Conservation (phyloP, 2,888 invertebrate species). For the Drosophila borborema region DNA sequence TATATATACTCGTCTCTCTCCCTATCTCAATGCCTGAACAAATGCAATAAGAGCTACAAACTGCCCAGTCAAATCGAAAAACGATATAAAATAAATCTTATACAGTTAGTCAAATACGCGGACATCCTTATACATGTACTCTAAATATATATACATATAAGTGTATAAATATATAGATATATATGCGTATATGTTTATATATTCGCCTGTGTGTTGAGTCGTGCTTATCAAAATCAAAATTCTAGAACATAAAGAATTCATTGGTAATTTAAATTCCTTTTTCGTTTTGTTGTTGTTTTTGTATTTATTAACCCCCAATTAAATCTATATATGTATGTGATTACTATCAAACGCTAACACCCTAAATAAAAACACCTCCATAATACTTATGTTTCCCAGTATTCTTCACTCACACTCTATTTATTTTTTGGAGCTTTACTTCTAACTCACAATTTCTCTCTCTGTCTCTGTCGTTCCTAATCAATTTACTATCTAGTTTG, state of each 20-base stretch:
- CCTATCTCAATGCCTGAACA: slow-evolving; percentile 47
- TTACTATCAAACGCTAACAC: slow-evolving; percentile 41
- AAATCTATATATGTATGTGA: slow-evolving; percentile 29
- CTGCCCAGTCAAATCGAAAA: slow-evolving; percentile 33
- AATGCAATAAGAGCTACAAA: slow-evolving; percentile 26
- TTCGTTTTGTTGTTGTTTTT: slow-evolving; percentile 59
- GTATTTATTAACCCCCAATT: slow-evolving; percentile 43
- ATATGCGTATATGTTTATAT: slow-evolving; percentile 30
- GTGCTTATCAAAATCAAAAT: slow-evolving; percentile 69
- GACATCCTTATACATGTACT: slow-evolving; percentile 57
- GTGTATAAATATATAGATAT: slow-evolving; percentile 32
- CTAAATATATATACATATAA: slow-evolving; percentile 30
- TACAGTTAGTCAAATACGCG: slow-evolving; percentile 45
- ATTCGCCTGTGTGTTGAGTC: slow-evolving; percentile 45
- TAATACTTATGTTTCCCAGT: slow-evolving; percentile 8
- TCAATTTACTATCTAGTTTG: slow-evolving; percentile 16
- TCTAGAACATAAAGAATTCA: slow-evolving; percentile 55
- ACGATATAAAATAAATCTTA: not conserved
- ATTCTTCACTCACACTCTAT: slow-evolving; percentile 24
- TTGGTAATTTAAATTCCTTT: slow-evolving; percentile 72
- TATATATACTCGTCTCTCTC: slow-evolving; percentile 21
- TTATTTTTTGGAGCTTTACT: slow-evolving; percentile 10
- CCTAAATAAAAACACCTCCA: not conserved
- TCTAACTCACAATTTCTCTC: slow-evolving; percentile 11
- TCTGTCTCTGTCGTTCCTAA: slow-evolving; percentile 20